phyloP scores from a whole-genome alignment of 2,888 invertebrate genomes.

The Conchocele bisecta region DNA sequence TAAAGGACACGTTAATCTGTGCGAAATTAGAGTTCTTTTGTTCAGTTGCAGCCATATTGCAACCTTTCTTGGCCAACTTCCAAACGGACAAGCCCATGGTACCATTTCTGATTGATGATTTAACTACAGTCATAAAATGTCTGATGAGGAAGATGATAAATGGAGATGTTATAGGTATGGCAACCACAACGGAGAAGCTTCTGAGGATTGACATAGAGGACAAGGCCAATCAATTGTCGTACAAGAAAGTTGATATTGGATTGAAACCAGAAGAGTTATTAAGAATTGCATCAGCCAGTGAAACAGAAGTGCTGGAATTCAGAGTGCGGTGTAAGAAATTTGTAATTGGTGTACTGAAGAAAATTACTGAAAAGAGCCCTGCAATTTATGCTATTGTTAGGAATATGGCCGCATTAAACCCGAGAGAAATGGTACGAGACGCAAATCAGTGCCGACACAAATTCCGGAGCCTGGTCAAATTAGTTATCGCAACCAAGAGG shows the following conservation, averaged over 20 bases:
- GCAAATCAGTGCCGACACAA: too few relatives aligned
- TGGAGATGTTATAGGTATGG: too few relatives aligned
- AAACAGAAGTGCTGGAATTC: slow-evolving; percentile 21
- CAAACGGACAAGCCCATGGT: slow-evolving; percentile 51
- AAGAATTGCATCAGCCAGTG: slow-evolving; percentile 1
- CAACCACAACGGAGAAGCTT: too few relatives aligned
- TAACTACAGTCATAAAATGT: slow-evolving; percentile 24
- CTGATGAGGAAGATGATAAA: too few relatives aligned
- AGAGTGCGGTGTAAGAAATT: slow-evolving; percentile 15
- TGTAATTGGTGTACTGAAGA: slow-evolving; percentile 3
- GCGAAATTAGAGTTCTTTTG: slow-evolving; percentile 22
- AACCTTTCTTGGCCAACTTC: slow-evolving; percentile 41
- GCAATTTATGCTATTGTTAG: slow-evolving; percentile 8
- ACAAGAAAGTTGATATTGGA: slow-evolving; percentile 1
- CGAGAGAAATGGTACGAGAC: slow-evolving; percentile 21
- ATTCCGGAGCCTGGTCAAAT: background rate
- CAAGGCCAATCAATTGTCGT: background rate
- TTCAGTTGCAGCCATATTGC: slow-evolving; percentile 20
- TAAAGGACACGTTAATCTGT: slow-evolving; percentile 10
- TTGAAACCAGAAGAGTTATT: slow-evolving; percentile 1
- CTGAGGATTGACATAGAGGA: background rate
- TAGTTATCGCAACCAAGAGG: slow-evolving; percentile 7
- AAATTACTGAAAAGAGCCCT: slow-evolving; percentile 29
- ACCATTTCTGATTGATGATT: slow-evolving; percentile 28
- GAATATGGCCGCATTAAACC: slow-evolving; percentile 16